Conservation (phyloP, 1,140 invertebrate genomes). For the Heterodera carotae region DNA sequence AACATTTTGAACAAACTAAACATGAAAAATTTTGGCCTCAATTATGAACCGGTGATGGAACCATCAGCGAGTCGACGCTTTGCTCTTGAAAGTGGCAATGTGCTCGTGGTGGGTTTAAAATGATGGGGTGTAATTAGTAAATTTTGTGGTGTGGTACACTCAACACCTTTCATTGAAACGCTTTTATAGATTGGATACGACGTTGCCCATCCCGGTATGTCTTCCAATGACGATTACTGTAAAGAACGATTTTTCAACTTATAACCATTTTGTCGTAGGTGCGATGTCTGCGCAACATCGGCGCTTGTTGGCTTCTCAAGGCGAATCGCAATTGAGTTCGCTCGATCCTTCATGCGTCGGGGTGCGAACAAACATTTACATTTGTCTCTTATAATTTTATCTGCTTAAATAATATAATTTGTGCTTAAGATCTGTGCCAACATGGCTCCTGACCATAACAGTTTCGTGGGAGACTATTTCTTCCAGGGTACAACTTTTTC, state of each 20-base stretch:
- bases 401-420: not conserved
- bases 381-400: not conserved
- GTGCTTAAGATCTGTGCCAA: constrained; percentile 43
- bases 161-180: too few relatives aligned
- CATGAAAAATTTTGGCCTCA: constrained; percentile 23
- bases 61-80: not conserved
- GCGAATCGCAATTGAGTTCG: constrained; percentile 18
- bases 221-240: not conserved
- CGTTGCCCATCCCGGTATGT: not conserved
- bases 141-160: too few relatives aligned
- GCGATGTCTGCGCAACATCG: not conserved
- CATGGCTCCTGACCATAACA: constrained; percentile 21
- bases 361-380: constrained; percentile 12
- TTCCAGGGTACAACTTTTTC: constrained; percentile 25
- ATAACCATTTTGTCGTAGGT: not conserved
- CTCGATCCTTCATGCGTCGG: constrained; percentile 34
- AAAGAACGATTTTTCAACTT: not conserved
- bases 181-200: constrained; percentile 4
- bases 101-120: constrained; percentile 14
- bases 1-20: constrained; percentile 31
- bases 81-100: constrained; percentile 11
- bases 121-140: too few relatives aligned
- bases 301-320: not conserved
- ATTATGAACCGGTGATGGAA: constrained; percentile 22
- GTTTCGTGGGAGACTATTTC: constrained; percentile 34